phyloP scores from a whole-genome alignment of 35 echinoderm and acorn worm species.

The Anneissia japonica region DNA sequence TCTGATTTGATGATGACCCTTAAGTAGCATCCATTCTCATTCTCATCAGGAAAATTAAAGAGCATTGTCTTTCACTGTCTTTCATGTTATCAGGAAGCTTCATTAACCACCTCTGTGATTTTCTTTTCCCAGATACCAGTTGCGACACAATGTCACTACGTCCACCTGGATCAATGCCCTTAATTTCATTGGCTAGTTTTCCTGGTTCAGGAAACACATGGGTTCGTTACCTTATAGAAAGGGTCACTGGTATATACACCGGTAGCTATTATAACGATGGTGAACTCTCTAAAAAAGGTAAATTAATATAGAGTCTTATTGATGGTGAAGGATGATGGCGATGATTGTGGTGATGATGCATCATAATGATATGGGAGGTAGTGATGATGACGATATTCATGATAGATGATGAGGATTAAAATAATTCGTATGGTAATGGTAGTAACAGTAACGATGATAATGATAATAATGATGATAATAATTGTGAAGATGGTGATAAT shows the following conservation, averaged over 20 bases:
- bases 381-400: conserved; percentile 3
- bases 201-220: conserved; percentile 95
- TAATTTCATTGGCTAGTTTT: conserved; percentile 82
- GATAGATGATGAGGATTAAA: too few species aligned
- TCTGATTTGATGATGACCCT: too few species aligned
- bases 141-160: conserved; percentile 39
- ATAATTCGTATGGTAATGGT: too few species aligned
- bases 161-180: conserved; percentile 22
- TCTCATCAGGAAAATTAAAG: too few species aligned
- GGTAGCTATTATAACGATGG: conserved; percentile 92
- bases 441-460: too few species aligned
- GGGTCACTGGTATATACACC: conserved; percentile 75
- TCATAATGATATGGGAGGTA: not conserved
- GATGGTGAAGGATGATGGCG: not conserved
- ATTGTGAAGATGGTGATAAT: not conserved
- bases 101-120: too few species aligned
- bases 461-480: too few species aligned
- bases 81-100: too few species aligned
- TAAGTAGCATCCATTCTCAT: too few species aligned
- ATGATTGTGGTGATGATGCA: too few species aligned
- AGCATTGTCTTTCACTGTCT: too few species aligned
- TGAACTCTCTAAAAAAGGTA: conserved; percentile 81
- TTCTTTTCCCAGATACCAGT: conserved; percentile 20
- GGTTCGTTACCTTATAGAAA: conserved; percentile 90
- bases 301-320: not conserved